phyloP scores from a whole-genome alignment of 1,140 invertebrate species.

The Anastrepha obliqua region DNA sequence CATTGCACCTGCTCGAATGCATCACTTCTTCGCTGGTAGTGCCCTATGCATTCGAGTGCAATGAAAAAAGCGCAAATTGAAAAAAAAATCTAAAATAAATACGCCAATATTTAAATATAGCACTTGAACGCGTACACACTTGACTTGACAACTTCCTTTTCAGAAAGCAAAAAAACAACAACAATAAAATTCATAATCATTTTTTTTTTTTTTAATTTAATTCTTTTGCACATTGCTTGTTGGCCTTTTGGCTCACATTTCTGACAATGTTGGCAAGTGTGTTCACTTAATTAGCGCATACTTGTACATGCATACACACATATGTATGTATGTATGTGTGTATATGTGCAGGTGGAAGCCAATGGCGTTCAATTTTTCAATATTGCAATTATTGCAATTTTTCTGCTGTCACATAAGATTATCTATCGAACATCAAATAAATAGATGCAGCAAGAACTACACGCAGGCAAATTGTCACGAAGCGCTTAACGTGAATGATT shows the following conservation, averaged over 20 bases:
- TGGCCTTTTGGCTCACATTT: slow-evolving; percentile 8
- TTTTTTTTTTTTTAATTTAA: not conserved
- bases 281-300: slow-evolving; percentile 15
- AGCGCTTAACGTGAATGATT: not conserved
- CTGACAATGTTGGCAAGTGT: slow-evolving; percentile 43
- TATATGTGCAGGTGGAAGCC: not conserved
- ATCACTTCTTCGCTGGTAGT: not conserved
- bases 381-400: not conserved
- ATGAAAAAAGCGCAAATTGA: not conserved
- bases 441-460: not conserved
- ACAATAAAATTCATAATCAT: not conserved
- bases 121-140: not conserved
- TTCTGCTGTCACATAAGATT: not conserved
- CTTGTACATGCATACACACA: too few relatives aligned
- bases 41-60: not conserved
- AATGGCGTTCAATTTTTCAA: slow-evolving; percentile 16
- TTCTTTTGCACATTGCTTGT: not conserved
- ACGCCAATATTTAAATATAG: slow-evolving; percentile 23
- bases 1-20: slow-evolving; percentile 14
- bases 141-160: slow-evolving; percentile 12
- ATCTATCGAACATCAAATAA: not conserved
- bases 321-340: too few relatives aligned
- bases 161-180: not conserved
- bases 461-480: not conserved
- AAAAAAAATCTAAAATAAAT: not conserved